phyloP scores from a whole-genome alignment of 2,888 invertebrate species.

The Meta bourneti region DNA sequence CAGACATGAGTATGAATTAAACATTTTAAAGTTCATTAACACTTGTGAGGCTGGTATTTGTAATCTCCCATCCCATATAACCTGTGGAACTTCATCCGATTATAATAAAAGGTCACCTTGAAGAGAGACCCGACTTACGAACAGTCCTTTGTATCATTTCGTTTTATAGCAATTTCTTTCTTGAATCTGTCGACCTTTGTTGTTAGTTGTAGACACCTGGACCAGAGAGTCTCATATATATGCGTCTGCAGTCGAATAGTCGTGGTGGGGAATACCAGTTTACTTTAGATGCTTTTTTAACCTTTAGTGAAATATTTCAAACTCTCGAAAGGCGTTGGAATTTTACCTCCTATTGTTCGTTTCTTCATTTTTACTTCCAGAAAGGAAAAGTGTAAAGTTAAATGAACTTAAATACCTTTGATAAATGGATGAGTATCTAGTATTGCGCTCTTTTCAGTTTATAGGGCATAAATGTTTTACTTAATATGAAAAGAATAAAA shows the following conservation, averaged over 20 bases:
- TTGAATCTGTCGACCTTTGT: not conserved
- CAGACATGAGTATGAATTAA: not conserved
- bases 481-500: too few relatives aligned
- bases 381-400: not conserved
- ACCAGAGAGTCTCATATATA: not conserved
- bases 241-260: not conserved
- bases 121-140: not conserved
- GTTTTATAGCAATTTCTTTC: not conserved
- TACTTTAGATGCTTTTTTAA: not conserved
- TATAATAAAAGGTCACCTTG: constrained; percentile 40
- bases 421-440: too few relatives aligned
- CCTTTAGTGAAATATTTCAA: not conserved
- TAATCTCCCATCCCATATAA: constrained; percentile 11
- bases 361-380: not conserved
- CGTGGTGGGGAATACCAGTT: not conserved
- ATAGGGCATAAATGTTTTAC: too few relatives aligned
- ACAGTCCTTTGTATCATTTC: not conserved
- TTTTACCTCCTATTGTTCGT: not conserved
- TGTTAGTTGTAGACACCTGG: not conserved
- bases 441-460: too few relatives aligned
- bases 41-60: not conserved
- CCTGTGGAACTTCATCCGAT: constrained; percentile 25
- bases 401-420: not conserved
- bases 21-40: constrained; percentile 38
- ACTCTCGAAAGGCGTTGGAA: not conserved